These are phyloP conservation scores for Nanger granti DNA, from an alignment of 2,113 vertebrate species.

Conservation along the genomic window DNA sequence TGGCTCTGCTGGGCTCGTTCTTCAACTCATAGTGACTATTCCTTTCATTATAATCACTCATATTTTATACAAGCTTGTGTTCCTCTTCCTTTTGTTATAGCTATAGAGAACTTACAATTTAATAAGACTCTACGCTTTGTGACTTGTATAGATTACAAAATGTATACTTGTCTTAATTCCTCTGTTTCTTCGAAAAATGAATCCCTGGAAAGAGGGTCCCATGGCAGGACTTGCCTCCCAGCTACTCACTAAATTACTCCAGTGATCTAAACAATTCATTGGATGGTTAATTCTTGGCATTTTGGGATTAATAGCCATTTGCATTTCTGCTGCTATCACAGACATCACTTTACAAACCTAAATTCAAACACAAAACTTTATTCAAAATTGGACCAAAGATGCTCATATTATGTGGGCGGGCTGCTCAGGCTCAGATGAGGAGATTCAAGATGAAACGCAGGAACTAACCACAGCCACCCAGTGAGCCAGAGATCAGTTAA, in stretches of 20 bases:
- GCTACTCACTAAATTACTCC: background rate
- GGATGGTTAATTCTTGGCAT: background rate
- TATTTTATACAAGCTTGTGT: background rate
- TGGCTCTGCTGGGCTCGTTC: no score
- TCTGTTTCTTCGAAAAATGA: background rate
- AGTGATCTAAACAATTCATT: background rate
- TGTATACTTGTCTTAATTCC: background rate
- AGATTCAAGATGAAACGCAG: background rate
- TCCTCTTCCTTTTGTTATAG: background rate
- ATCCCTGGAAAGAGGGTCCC: background rate
- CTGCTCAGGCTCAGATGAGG: background rate
- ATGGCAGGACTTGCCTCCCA: background rate
- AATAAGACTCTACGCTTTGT: background rate
- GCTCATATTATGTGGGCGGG: background rate
- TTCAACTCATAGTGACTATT: background rate
- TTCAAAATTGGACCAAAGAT: background rate
- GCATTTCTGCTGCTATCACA: background rate
- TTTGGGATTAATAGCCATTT: background rate
- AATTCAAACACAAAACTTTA: background rate
- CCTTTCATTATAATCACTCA: background rate
- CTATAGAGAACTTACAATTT: background rate
- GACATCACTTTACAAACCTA: background rate
- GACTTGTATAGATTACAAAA: background rate
- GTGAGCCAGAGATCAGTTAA: background rate
- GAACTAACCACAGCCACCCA: background rate